A percentile compares a stretch with the other conserved stretches of the same genome.
These are phyloP conservation scores for Blastomussa wellsi DNA, from an alignment of 92 coral and sea anemone species.

Conservation along the genomic window DNA sequence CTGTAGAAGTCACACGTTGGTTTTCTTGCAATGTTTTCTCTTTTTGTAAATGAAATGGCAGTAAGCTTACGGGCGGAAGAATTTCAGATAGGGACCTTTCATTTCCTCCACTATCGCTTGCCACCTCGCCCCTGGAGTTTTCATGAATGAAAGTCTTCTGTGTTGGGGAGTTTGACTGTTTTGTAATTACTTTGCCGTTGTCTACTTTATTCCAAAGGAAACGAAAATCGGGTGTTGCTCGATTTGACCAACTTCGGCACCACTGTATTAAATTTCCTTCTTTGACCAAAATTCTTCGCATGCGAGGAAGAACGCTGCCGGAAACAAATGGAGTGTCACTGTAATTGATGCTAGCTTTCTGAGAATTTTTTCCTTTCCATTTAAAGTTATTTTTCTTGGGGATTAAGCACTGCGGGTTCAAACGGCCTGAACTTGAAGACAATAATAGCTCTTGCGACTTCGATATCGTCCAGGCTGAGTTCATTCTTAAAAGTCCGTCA, in stretches of 20 bases:
- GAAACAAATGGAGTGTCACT: background rate
- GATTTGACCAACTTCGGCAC: slow-evolving; percentile 2
- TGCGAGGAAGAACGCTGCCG: background rate
- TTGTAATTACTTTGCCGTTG: background rate
- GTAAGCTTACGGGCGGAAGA: slow-evolving; percentile 28
- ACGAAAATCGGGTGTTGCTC: background rate
- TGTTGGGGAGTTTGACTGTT: background rate
- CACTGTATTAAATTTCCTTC: background rate
- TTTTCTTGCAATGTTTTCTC: background rate
- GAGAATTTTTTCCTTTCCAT: slow-evolving; percentile 1
- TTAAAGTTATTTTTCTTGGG: background rate
- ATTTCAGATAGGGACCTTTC: slow-evolving; percentile 1
- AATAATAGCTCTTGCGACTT: background rate
- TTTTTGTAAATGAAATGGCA: slow-evolving; percentile 26
- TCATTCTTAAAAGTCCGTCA: background rate
- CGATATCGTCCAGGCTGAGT: background rate
- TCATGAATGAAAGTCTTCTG: background rate
- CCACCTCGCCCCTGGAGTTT: background rate
- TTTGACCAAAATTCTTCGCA: slow-evolving; percentile 1
- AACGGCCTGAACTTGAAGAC: background rate
- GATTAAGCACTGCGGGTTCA: background rate
- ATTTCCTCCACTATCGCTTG: background rate
- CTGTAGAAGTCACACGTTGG: background rate
- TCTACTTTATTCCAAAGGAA: background rate
- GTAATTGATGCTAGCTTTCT: slow-evolving; percentile 1